These are phyloP conservation scores for Autographa pulchrina DNA, from an alignment of 2,888 invertebrate genomes.

Conservation along the genomic window DNA sequence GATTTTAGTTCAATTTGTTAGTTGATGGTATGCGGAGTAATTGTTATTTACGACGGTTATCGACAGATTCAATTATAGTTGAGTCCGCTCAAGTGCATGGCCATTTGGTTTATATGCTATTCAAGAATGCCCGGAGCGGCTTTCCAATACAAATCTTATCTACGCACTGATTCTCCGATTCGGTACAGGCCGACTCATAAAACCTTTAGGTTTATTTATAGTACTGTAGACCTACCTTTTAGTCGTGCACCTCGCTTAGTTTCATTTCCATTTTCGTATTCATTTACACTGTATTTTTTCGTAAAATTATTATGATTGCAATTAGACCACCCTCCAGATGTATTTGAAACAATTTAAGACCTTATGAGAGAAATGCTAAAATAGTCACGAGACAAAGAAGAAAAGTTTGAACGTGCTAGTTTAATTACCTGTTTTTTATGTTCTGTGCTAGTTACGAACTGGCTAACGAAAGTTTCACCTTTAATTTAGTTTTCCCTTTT, in stretches of 20 bases:
- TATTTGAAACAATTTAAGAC: too few species aligned
- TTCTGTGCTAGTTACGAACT: too few species aligned
- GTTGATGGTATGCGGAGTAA: constrained; percentile 41
- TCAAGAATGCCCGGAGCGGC: constrained; percentile 55
- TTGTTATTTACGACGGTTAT: constrained; percentile 63
- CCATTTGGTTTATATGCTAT: constrained; percentile 68
- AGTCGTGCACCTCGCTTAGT: background rate
- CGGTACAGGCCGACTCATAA: constrained; percentile 31
- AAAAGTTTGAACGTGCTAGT: too few species aligned
- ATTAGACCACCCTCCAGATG: background rate
- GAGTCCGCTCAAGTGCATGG: constrained; percentile 64
- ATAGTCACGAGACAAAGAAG: too few species aligned
- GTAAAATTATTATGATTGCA: background rate
- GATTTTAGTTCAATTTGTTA: constrained; percentile 38
- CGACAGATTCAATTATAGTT: constrained; percentile 67
- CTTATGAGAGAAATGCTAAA: too few species aligned
- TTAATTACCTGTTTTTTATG: too few species aligned
- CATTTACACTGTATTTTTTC: background rate
- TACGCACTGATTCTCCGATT: constrained; percentile 39
- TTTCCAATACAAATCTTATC: constrained; percentile 53
- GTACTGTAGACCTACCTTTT: constrained; percentile 9
- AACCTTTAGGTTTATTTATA: constrained; percentile 51
- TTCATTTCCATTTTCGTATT: background rate
- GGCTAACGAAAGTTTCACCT: too few species aligned
- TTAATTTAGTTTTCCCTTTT: too few species aligned